phyloP scores from a whole-genome alignment of 2,797 vertebrate species.

The Sebastes vulpes region DNA sequence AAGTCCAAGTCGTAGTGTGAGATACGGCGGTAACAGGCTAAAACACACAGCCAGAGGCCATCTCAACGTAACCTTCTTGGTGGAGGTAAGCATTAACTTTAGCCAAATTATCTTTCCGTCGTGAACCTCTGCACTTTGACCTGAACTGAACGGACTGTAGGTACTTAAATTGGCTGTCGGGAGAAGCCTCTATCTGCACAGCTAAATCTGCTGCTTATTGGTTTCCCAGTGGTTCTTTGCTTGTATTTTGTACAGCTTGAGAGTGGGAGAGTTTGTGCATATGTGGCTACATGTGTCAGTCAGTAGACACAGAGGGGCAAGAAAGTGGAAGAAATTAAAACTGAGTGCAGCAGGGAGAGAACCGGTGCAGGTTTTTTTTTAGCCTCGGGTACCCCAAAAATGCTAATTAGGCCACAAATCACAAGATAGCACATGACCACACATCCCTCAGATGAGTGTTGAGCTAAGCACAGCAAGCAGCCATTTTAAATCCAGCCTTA shows the following conservation, averaged over 20 bases:
- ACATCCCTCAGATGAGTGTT: slow-evolving; percentile 61
- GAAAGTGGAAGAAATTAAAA: slow-evolving; percentile 20
- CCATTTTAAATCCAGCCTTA: slow-evolving; percentile 76
- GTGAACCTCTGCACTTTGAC: slow-evolving; percentile 57
- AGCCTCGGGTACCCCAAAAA: slow-evolving; percentile 54
- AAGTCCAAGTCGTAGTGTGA: slow-evolving; percentile 41
- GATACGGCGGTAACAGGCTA: slow-evolving; percentile 27
- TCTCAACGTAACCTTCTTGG: slow-evolving; percentile 40
- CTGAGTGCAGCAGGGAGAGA: neutral
- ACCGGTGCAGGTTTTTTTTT: slow-evolving; percentile 18
- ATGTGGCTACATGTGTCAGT: slow-evolving; percentile 30
- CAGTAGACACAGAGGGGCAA: neutral
- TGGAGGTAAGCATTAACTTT: slow-evolving; percentile 39
- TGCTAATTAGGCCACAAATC: slow-evolving; percentile 75
- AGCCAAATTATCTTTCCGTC: slow-evolving; percentile 50
- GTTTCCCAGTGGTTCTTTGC: slow-evolving; percentile 50
- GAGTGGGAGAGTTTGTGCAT: slow-evolving; percentile 28
- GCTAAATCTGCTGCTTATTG: slow-evolving; percentile 54
- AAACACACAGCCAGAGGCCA: slow-evolving; percentile 44
- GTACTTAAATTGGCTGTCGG: slow-evolving; percentile 51
- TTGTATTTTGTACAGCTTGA: slow-evolving; percentile 46
- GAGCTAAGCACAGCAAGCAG: slow-evolving; percentile 67
- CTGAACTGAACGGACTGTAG: slow-evolving; percentile 44
- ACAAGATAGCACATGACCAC: slow-evolving; percentile 64
- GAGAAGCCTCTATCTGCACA: slow-evolving; percentile 34